Conservation (phyloP, 2,113 vertebrate genomes). For the Psilopsiagon aurifrons region DNA sequence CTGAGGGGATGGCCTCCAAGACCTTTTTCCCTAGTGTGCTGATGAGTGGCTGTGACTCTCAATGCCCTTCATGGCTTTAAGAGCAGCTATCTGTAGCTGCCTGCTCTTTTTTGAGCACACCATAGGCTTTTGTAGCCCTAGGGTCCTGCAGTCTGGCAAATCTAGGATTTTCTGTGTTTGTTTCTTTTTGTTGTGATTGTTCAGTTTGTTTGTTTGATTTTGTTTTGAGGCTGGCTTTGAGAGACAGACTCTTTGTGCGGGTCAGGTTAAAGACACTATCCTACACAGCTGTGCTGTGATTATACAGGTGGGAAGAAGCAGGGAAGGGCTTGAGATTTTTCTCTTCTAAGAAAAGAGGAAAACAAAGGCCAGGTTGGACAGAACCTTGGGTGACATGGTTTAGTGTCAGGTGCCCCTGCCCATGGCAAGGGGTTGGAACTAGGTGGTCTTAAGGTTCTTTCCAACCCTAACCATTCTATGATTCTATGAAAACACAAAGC, state of each 20-base stretch:
- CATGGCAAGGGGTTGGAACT: not conserved
- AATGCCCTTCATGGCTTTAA: not conserved
- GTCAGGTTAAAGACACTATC: not conserved
- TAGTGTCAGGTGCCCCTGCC: not conserved
- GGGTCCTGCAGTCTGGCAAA: not conserved
- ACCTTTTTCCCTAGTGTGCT: not conserved
- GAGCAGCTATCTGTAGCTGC: not conserved
- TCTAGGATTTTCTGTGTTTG: not conserved
- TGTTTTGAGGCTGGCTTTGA: not conserved
- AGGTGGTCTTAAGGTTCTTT: not conserved
- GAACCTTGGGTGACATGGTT: not conserved
- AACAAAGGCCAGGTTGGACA: not conserved
- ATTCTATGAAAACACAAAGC: not conserved
- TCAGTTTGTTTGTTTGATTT: not conserved
- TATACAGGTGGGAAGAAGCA: not conserved
- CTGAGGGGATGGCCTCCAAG: not conserved
- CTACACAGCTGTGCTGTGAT: not conserved
- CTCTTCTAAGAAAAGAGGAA: slow-evolving; percentile 22
- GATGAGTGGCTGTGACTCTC: not conserved
- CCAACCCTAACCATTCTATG: not conserved
- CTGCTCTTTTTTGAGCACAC: not conserved
- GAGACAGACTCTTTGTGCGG: not conserved
- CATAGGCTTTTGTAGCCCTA: not conserved
- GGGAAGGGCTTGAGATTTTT: not conserved
- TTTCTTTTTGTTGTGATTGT: not conserved